Percentiles rank a stretch among this genome's conserved stretches.
Evolutionary conservation across 2,888 invertebrate genomes (phyloP).

Genomic region (Conchocele bisecta): DNA sequence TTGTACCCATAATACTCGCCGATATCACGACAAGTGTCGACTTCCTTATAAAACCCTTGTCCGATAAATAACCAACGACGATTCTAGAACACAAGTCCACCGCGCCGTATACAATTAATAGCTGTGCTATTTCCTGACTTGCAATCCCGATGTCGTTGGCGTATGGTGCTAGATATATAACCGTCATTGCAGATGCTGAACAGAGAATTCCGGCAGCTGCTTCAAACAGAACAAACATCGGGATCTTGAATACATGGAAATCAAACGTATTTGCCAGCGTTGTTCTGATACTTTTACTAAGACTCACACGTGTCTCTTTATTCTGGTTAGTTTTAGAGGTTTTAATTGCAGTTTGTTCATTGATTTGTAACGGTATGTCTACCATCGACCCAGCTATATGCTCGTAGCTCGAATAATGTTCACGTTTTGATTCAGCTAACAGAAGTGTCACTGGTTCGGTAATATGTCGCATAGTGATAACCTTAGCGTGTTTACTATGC

Average conservation of each 20-base stretch:
- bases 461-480: no score
- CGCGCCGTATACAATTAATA: neutral
- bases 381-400: slow-evolving; percentile 8
- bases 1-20: neutral
- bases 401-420: slow-evolving; percentile 10
- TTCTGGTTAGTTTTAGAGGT: no score
- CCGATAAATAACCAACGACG: slow-evolving; percentile 7
- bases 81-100: neutral
- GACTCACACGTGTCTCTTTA: no score
- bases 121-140: neutral
- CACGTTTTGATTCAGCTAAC: neutral
- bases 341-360: no score
- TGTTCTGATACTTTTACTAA: no score
- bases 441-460: no score
- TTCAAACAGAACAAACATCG: no score
- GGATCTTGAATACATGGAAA: no score
- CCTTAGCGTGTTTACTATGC: no score
- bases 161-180: neutral
- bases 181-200: neutral
- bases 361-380: slow-evolving; percentile 5
- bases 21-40: neutral
- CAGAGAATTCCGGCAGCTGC: no score
- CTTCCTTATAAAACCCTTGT: neutral
- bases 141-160: slow-evolving; percentile 1
- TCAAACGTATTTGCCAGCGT: no score